Conservation (phyloP, 2,113 vertebrate genomes). For the Cebus imitator region DNA sequence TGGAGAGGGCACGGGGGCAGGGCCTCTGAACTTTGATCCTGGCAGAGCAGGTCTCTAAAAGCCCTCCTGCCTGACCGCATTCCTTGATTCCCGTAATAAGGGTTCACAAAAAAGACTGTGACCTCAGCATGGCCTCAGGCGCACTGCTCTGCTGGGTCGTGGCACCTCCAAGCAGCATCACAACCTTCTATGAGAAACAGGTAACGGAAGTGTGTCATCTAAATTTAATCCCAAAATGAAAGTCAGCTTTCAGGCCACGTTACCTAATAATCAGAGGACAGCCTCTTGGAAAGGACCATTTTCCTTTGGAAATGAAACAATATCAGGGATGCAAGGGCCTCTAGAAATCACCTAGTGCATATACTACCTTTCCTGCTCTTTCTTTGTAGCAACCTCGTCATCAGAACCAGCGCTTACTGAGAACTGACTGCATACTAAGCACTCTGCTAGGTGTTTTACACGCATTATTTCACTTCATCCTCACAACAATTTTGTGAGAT, state of each 20-base stretch:
- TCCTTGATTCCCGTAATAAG: constrained; percentile 81
- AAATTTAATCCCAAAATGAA: constrained; percentile 73
- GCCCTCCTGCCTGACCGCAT: constrained; percentile 81
- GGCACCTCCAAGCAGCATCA: constrained; percentile 75
- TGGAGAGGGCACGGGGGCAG: constrained; percentile 72
- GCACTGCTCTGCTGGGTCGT: constrained; percentile 63
- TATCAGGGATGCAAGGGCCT: no score
- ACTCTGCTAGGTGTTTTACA: fast-evolving
- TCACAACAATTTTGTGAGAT: neutral
- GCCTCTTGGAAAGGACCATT: constrained; percentile 35
- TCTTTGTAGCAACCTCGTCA: neutral
- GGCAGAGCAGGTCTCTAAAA: constrained; percentile 73
- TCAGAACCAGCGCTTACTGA: fast-evolving
- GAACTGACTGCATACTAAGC: fast-evolving
- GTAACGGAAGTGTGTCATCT: constrained; percentile 37
- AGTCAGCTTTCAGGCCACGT: constrained; percentile 53
- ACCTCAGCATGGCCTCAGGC: constrained; percentile 76
- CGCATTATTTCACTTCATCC: fast-evolving
- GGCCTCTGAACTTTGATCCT: constrained; percentile 83
- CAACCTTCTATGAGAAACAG: constrained; percentile 74
- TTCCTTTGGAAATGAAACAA: neutral
- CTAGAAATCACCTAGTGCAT: fast-evolving
- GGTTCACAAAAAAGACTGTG: constrained; percentile 74
- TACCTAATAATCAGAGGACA: constrained; percentile 8
- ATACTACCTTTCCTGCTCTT: neutral